phyloP scores from a whole-genome alignment of 2,888 invertebrate species.

The Dioctria linearis region DNA sequence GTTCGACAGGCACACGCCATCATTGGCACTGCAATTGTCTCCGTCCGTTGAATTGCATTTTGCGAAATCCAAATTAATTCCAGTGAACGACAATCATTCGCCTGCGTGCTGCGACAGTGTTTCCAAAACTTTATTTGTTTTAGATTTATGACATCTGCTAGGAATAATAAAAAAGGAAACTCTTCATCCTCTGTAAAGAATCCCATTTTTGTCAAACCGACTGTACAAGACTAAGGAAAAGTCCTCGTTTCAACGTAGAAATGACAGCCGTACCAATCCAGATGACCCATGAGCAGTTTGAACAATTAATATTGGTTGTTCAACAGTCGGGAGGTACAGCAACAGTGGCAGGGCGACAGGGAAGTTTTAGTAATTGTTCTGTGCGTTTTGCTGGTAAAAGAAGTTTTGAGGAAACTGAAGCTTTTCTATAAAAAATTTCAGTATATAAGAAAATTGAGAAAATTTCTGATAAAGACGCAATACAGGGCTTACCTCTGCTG shows the following conservation, averaged over 20 bases:
- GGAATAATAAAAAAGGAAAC: too few species aligned
- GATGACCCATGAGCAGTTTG: background rate
- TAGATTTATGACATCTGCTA: too few species aligned
- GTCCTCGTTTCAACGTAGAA: background rate
- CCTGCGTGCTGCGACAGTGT: too few species aligned
- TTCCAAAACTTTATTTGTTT: too few species aligned
- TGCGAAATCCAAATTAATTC: too few species aligned
- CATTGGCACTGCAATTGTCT: too few species aligned
- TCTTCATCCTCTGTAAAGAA: too few species aligned
- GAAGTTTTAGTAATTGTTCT: background rate
- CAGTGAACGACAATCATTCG: too few species aligned
- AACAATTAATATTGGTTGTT: background rate
- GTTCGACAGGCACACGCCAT: too few species aligned
- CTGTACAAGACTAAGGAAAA: background rate
- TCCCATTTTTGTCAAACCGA: too few species aligned
- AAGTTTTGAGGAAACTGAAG: background rate
- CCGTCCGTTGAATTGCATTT: too few species aligned
- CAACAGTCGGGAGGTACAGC: background rate
- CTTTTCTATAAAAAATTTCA: background rate
- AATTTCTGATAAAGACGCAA: background rate
- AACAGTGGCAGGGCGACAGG: background rate
- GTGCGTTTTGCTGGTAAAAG: background rate
- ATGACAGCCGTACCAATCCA: background rate
- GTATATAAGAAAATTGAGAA: background rate
- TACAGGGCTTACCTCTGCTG: background rate